Evolutionary conservation across 2,113 vertebrate genomes (phyloP).

Genomic region (Synodontis membranacea): DNA sequence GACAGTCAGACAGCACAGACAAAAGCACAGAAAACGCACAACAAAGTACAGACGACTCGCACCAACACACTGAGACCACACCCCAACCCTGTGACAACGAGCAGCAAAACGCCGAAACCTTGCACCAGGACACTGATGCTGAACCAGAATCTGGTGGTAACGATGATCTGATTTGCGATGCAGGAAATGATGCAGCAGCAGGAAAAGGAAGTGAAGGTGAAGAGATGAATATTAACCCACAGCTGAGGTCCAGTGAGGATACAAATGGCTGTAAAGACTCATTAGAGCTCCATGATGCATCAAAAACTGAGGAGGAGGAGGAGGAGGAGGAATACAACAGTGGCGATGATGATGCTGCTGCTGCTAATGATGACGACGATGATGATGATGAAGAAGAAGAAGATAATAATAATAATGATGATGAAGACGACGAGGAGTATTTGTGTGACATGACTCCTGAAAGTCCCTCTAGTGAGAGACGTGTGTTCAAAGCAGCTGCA

Average conservation of each 20-base stretch:
- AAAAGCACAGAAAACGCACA: neutral
- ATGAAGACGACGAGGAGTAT: slow-evolving; percentile 64
- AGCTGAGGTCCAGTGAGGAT: slow-evolving; percentile 1
- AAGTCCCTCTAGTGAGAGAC: slow-evolving; percentile 52
- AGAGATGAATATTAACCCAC: neutral
- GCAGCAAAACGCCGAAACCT: neutral
- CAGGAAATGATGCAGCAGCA: neutral
- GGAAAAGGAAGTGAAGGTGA: neutral
- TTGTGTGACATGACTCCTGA: slow-evolving; percentile 32
- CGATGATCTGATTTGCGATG: neutral
- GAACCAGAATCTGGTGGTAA: neutral
- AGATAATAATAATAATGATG: too few relatives aligned
- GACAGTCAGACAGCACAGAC: neutral
- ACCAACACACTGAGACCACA: slow-evolving; percentile 34
- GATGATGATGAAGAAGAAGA: neutral
- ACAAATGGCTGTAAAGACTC: neutral
- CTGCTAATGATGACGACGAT: slow-evolving; percentile 49
- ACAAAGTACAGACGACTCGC: neutral
- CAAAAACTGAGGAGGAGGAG: neutral
- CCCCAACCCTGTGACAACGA: neutral
- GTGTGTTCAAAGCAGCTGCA: slow-evolving; percentile 59
- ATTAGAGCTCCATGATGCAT: neutral
- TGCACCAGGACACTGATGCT: neutral
- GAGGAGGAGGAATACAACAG: slow-evolving; percentile 3
- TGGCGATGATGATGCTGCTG: neutral